These are phyloP conservation scores for Blennius ocellaris DNA, from an alignment of 2,113 vertebrate genomes.

Conservation along the genomic window DNA sequence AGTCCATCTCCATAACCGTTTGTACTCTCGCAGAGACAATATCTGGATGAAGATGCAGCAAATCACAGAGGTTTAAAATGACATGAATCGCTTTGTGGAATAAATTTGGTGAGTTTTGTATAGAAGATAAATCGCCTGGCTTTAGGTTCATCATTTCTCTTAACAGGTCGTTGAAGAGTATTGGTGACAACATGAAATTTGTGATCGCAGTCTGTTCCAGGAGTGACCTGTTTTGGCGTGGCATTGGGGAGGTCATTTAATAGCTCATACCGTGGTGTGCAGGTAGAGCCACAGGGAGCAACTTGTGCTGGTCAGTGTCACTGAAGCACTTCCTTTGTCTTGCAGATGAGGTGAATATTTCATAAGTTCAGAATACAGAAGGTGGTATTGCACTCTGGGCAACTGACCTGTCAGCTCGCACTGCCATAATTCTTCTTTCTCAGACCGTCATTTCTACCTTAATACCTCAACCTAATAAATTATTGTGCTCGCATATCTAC, in stretches of 20 bases:
- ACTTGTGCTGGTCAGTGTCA: slow-evolving; percentile 52
- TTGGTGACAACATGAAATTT: no score
- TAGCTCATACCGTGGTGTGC: background rate
- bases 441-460: slow-evolving; percentile 22
- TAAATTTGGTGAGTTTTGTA: slow-evolving; percentile 2
- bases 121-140: slow-evolving; percentile 26
- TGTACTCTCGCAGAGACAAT: slow-evolving; percentile 19
- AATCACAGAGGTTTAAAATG: slow-evolving; percentile 9
- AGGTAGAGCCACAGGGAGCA: slow-evolving; percentile 36
- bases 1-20: slow-evolving; percentile 48
- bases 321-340: slow-evolving; percentile 55
- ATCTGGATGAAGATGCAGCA: slow-evolving; percentile 40
- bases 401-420: slow-evolving; percentile 33
- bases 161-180: background rate
- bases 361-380: slow-evolving; percentile 54
- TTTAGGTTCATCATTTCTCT: slow-evolving; percentile 14
- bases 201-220: background rate
- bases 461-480: slow-evolving; percentile 1
- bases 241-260: slow-evolving; percentile 51
- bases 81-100: slow-evolving; percentile 17
- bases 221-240: slow-evolving; percentile 42
- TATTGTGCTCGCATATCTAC: background rate
- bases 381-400: slow-evolving; percentile 36
- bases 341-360: slow-evolving; percentile 68
- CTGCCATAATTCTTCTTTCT: slow-evolving; percentile 4